phyloP scores from a whole-genome alignment of 2,797 vertebrate species.

The Darevskia mixta region DNA sequence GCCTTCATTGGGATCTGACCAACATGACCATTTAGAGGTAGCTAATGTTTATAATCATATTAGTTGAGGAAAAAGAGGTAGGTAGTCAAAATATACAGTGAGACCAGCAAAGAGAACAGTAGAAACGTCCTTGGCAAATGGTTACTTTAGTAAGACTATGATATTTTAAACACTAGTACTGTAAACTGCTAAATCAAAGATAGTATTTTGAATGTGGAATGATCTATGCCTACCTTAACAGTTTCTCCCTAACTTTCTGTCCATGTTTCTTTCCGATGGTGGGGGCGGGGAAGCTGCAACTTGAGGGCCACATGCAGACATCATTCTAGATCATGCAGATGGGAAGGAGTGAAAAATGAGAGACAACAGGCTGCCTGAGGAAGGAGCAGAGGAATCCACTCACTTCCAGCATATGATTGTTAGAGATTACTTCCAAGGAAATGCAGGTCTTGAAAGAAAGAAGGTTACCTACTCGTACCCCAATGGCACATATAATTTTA shows the following conservation, averaged over 20 bases:
- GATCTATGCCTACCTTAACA: background rate
- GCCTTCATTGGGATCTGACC: background rate
- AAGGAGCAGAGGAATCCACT: too few relatives aligned
- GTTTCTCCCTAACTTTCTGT: background rate
- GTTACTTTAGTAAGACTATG: background rate
- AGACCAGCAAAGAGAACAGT: background rate
- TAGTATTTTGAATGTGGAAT: background rate
- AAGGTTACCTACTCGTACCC: background rate
- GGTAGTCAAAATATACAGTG: background rate
- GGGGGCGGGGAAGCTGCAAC: background rate
- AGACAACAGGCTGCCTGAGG: too few relatives aligned
- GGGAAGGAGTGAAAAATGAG: background rate
- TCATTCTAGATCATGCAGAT: background rate
- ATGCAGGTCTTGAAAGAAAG: background rate
- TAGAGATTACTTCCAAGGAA: background rate
- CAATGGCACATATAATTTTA: fast-evolving
- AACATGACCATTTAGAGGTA: background rate
- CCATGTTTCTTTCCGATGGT: background rate
- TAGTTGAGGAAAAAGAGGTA: background rate
- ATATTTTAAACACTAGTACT: background rate
- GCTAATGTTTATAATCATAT: background rate
- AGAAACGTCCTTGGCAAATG: background rate
- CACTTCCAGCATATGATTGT: background rate
- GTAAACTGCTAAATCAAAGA: background rate
- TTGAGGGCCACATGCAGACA: too few relatives aligned